phyloP scores from a whole-genome alignment of 1,140 invertebrate species.

The Drosophila subpulchrella region DNA sequence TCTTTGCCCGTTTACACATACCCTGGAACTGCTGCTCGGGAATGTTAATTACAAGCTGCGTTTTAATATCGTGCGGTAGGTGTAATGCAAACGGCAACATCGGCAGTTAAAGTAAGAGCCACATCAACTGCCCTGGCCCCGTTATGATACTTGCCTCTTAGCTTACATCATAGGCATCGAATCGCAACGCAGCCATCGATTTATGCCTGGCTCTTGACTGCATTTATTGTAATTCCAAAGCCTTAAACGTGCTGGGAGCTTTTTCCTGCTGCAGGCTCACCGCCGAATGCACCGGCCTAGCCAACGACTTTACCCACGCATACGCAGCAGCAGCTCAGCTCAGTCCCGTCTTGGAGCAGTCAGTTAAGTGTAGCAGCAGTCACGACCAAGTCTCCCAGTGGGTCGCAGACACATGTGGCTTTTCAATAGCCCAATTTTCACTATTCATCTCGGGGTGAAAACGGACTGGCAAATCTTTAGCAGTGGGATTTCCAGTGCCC shows the following conservation, averaged over 20 bases:
- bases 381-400: slow-evolving; percentile 43
- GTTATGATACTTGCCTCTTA: slow-evolving; percentile 11
- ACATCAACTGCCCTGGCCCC: slow-evolving; percentile 5
- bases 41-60: slow-evolving; percentile 53
- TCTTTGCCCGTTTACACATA: slow-evolving; percentile 14
- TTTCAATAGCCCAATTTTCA: slow-evolving; percentile 44
- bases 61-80: slow-evolving; percentile 51
- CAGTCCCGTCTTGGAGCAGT: slow-evolving; percentile 8
- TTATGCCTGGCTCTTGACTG: slow-evolving; percentile 20
- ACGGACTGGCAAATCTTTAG: slow-evolving; percentile 13
- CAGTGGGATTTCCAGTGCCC: slow-evolving; percentile 7
- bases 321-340: slow-evolving; percentile 3
- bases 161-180: slow-evolving; percentile 39
- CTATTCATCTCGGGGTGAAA: slow-evolving; percentile 32
- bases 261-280: neutral
- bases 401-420: slow-evolving; percentile 19
- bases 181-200: slow-evolving; percentile 33
- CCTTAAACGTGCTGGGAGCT: slow-evolving; percentile 2
- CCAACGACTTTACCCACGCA: slow-evolving; percentile 47
- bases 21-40: slow-evolving; percentile 7
- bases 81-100: slow-evolving; percentile 6
- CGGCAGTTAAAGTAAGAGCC: neutral
- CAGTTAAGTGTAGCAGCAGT: slow-evolving; percentile 25
- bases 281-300: slow-evolving; percentile 1
- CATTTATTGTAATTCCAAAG: slow-evolving; percentile 23